phyloP scores from a whole-genome alignment of 2,888 invertebrate genomes.

The Oligia strigilis region DNA sequence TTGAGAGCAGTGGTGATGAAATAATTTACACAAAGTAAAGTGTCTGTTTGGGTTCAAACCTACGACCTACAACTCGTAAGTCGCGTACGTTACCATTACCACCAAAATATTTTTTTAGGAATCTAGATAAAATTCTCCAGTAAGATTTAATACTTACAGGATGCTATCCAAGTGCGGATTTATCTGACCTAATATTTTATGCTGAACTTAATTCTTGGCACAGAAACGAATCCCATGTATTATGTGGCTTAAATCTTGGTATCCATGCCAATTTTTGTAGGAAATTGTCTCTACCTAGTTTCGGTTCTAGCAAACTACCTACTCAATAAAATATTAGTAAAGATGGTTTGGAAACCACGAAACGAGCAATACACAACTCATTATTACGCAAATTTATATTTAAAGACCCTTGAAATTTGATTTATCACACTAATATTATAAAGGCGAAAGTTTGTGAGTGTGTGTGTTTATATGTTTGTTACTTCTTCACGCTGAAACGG shows the following conservation, averaged over 20 bases:
- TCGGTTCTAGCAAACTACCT: conserved; percentile 1
- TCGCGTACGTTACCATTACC: too few species aligned
- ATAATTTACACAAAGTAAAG: too few species aligned
- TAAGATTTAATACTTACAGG: background rate
- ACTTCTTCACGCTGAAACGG: too few species aligned
- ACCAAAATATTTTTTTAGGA: background rate
- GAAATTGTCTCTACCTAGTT: conserved; percentile 18
- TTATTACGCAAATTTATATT: conserved; percentile 1
- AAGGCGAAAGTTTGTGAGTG: too few species aligned
- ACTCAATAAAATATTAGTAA: background rate
- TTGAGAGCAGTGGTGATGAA: too few species aligned
- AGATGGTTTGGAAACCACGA: conserved; percentile 1
- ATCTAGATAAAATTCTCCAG: conserved; percentile 1
- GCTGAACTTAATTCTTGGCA: conserved; percentile 32
- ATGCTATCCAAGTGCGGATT: background rate
- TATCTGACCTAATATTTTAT: conserved; percentile 14
- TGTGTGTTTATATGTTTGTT: too few species aligned
- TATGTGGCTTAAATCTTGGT: background rate
- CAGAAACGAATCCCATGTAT: conserved; percentile 17
- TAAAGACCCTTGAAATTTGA: conserved; percentile 21
- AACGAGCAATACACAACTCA: conserved; percentile 8
- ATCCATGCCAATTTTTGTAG: conserved; percentile 24
- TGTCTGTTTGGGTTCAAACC: too few species aligned
- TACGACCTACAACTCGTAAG: too few species aligned
- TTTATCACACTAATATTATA: background rate